A percentile compares a stretch with the other conserved stretches of the same genome.
phyloP scores from a whole-genome alignment of 2,888 invertebrate genomes.

The Sepiola atlantica region DNA sequence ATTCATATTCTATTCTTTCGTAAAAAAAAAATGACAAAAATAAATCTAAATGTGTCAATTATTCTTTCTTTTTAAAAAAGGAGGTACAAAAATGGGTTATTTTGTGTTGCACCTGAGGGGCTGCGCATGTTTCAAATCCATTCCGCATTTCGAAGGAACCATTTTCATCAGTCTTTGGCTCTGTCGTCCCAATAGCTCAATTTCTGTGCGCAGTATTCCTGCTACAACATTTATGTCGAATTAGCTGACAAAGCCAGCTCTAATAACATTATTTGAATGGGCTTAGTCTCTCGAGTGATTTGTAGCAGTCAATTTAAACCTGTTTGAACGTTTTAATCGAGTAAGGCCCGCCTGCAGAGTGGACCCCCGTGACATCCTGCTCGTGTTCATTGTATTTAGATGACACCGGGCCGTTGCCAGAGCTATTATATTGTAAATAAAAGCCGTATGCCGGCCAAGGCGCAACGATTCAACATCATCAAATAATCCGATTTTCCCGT shows the following conservation, averaged over 20 bases:
- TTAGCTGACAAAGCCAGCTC: constrained; percentile 32
- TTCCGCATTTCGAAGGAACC: not conserved
- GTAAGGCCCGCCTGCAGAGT: not conserved
- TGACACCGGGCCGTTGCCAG: not conserved
- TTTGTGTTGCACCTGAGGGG: not conserved
- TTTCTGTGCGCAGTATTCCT: not conserved
- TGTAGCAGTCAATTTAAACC: constrained; percentile 32
- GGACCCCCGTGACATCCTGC: not conserved
- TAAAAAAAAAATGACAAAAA: not conserved
- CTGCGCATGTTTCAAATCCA: not conserved
- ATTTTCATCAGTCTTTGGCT: not conserved
- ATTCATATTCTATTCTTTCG: not conserved
- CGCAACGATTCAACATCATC: not conserved
- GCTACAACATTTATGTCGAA: constrained; percentile 11
- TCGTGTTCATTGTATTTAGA: not conserved
- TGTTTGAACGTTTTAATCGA: constrained; percentile 8
- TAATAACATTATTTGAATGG: constrained; percentile 32
- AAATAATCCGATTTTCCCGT: not conserved
- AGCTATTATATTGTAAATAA: not conserved
- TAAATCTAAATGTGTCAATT: not conserved
- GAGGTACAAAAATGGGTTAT: not conserved
- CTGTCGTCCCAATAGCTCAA: not conserved
- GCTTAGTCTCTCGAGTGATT: constrained; percentile 32
- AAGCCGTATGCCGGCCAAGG: not conserved
- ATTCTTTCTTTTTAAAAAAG: not conserved